Evolutionary conservation across 53 echinoderm and acorn worm species (phyloP), one percentile per base, ranked within the genome.

Genomic region (Luidia sarsii): DNA sequence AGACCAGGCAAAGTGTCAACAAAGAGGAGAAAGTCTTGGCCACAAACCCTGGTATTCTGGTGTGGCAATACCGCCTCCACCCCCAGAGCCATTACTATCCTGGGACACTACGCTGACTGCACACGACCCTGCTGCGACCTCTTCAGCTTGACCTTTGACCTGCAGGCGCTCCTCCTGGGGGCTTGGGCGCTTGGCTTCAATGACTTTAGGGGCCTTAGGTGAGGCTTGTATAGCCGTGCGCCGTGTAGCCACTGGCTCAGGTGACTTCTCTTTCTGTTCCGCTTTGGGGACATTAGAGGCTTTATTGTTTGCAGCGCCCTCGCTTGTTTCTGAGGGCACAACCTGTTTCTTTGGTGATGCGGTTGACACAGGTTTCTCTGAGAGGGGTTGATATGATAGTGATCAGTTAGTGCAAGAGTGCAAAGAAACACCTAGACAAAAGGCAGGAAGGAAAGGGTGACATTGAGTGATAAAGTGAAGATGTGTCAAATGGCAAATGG

Each of bases 11-110:
- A 48, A 23, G 28, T 13, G 31, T 25, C 10, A 33, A 31, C 10
- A 10, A 53, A 39, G 8, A 11, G 32, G 20, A 3, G 33, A 34
- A 64, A 80, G 51, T 63, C 64, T 55, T 39, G 21, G 67, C 65
- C 54, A 95, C 95, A 82, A 95, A 95, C 95, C 95, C 48, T 51
- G 53, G 64, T 92, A 95, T 54, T 95, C 95, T 25, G 79, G 70
- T n/a, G 68, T 22, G 41, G 77, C 31, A 22, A 31, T 14, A 65
- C 65, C 62, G 60, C 77, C 84, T 38, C 87, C 82, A 7, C 90
- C 84, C 32, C 89, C 87, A 1, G 90, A 87, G n/a, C 88, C 85
- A 68, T 70, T 90, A 82, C 90, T 94, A 57, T 88, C 88, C 83
- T 82, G 90, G 19, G 94, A 94, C 31, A 89, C 88, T 15, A 90